These are phyloP conservation scores for Sebastes kiyomatsui DNA, from an alignment of 2,797 vertebrate genomes.

Conservation along the genomic window DNA sequence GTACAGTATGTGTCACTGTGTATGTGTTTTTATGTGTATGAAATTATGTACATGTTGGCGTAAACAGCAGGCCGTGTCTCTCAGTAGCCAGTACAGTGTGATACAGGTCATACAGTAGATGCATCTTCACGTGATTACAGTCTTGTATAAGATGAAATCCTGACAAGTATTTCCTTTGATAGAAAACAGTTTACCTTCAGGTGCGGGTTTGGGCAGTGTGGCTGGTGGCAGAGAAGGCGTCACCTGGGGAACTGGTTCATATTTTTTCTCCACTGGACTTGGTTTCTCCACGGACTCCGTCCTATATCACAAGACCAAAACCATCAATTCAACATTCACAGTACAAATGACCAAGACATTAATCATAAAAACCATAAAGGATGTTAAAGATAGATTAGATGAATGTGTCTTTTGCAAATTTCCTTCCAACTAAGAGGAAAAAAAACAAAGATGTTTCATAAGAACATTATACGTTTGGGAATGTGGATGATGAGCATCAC, in stretches of 20 bases:
- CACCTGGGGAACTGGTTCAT: conserved; percentile 86
- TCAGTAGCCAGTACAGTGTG: neutral
- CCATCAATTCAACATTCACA: neutral
- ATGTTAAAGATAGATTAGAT: neutral
- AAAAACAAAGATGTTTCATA: neutral
- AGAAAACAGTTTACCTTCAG: conserved; percentile 64
- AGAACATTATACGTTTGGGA: neutral
- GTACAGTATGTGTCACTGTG: conserved; percentile 55
- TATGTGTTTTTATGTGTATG: neutral
- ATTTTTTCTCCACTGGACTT: conserved; percentile 87
- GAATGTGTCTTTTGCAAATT: neutral
- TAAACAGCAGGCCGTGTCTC: neutral
- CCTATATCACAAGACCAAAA: conserved; percentile 73
- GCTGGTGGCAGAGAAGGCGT: conserved; percentile 86
- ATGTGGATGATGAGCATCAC: conserved; percentile 72
- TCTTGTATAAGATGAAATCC: neutral
- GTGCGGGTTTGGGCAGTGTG: conserved; percentile 86
- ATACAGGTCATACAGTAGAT: neutral
- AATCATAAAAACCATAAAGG: neutral
- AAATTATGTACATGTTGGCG: neutral
- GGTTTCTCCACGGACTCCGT: conserved; percentile 88
- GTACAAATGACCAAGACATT: neutral
- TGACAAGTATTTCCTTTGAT: neutral
- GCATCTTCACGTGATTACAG: neutral
- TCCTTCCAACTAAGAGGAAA: neutral